phyloP scores from a whole-genome alignment of 92 coral and sea anemone genomes.

The Muricea muricata region DNA sequence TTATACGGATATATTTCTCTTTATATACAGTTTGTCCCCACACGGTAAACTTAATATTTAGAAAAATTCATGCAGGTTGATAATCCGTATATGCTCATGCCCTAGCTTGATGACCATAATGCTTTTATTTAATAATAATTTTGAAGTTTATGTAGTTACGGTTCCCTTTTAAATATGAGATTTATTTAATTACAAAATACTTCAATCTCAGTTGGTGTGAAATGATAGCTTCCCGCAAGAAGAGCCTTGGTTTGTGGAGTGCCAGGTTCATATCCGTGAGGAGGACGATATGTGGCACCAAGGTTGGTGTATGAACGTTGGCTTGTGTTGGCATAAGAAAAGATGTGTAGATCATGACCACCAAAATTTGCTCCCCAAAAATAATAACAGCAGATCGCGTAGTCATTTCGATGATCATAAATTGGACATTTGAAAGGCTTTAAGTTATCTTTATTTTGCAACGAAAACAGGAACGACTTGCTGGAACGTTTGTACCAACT shows the following conservation, averaged over 20 bases:
- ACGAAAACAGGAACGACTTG: background rate
- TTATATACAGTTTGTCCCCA: too few relatives aligned
- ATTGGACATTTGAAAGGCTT: background rate
- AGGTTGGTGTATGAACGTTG: background rate
- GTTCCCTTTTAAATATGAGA: too few relatives aligned
- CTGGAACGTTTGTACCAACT: background rate
- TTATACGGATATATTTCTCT: too few relatives aligned
- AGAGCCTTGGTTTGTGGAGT: background rate
- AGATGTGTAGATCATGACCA: background rate
- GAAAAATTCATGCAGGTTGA: too few relatives aligned
- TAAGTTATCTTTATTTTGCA: background rate
- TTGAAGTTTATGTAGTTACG: too few relatives aligned
- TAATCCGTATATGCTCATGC: too few relatives aligned
- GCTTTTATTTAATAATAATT: too few relatives aligned
- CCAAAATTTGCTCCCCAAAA: background rate
- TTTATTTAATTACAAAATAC: background rate
- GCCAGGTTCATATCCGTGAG: background rate
- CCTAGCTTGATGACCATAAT: too few relatives aligned
- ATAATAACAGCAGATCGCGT: background rate
- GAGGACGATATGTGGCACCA: background rate
- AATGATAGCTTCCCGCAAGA: background rate
- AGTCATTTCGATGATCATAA: background rate
- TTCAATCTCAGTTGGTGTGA: background rate
- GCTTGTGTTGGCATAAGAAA: background rate
- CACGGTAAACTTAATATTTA: too few relatives aligned